Base-by-base conservation (phyloP, 37 sponge, comb jelly and placozoan genomes). In the Aplysina aerophoba region DNA sequence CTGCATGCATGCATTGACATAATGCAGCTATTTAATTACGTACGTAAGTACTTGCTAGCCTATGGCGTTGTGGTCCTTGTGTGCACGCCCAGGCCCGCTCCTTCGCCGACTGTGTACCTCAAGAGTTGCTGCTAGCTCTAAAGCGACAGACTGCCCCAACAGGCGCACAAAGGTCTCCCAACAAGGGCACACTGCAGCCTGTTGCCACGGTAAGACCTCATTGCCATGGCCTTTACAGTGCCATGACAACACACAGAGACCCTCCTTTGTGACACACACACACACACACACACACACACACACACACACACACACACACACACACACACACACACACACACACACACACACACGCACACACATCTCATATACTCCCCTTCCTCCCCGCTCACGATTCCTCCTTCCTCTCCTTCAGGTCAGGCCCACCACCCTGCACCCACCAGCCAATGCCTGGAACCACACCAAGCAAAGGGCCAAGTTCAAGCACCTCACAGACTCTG, bases 381-480 rank as follows among this genome's bases (percentile, higher is more conserved):
- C 65, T 28, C 65, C 4, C 11, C 63, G 11, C 63, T 25, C 30
- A 71, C 20, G 4, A 71, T 4, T 84, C 66, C 24, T 36, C 16
- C 15, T 11, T 68, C n/a, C 15, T 54, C n/a, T 28, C 41, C 35
- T 30, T 60, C 50, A 82, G 55, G 64, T 40, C 21, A 68, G 67
- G 39, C 64, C 81, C 61, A 50, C 60, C 54, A 35, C n/a, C 81
- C 87, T 87, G 31, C 77, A 77, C 11, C 84, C 89, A 30, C 93
- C 97, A 58, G 94, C 88, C 81, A 96, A 87, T 79, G 78, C 90
- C 41, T 99, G 99, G 99, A 89, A 91, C 85, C 79, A 90, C 67
- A 79, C 88, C 25, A 88, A 86, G 38, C 85, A 79, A 37, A 57
- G 97, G 60, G n/a, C 68, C 38, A 87, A 83, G 38, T 73, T 96